These are phyloP conservation scores for Syngnathoides biaculeatus DNA, from an alignment of 2,113 vertebrate genomes.

Conservation along the genomic window DNA sequence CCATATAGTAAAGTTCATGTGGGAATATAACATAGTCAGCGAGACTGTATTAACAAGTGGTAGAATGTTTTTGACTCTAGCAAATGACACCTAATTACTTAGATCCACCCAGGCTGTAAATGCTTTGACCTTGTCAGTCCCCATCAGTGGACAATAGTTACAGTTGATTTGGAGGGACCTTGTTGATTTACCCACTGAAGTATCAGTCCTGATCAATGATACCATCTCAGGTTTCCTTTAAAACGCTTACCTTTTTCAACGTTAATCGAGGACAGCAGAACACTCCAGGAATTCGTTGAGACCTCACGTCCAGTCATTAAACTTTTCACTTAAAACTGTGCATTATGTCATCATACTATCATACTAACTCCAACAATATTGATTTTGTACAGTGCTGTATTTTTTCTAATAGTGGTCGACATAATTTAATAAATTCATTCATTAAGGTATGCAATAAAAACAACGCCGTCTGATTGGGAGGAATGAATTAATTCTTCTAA, in stretches of 20 bases:
- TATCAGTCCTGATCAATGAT: slow-evolving; percentile 47
- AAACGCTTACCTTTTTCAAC: slow-evolving; percentile 24
- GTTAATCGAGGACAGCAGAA: slow-evolving; percentile 37
- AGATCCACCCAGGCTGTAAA: slow-evolving; percentile 11
- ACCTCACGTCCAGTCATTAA: slow-evolving; percentile 12
- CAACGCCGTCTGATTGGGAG: too few relatives aligned
- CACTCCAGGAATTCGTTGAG: slow-evolving; percentile 34
- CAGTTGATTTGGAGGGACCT: slow-evolving; percentile 13
- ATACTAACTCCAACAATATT: neutral
- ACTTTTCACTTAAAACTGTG: slow-evolving; percentile 35
- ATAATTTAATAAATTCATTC: neutral
- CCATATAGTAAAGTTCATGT: neutral
- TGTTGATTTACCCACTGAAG: slow-evolving; percentile 45
- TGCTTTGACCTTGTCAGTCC: neutral
- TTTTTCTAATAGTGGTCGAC: neutral
- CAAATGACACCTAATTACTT: slow-evolving; percentile 1
- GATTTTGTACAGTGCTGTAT: neutral
- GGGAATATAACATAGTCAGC: neutral
- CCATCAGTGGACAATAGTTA: neutral
- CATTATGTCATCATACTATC: slow-evolving; percentile 29
- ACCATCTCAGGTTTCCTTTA: slow-evolving; percentile 36
- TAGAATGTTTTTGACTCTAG: neutral
- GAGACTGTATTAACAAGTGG: neutral
- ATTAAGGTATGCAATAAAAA: neutral
- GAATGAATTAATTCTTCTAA: neutral